phyloP scores from a whole-genome alignment of 1,140 invertebrate genomes.

The Rhagoletis zephyria region DNA sequence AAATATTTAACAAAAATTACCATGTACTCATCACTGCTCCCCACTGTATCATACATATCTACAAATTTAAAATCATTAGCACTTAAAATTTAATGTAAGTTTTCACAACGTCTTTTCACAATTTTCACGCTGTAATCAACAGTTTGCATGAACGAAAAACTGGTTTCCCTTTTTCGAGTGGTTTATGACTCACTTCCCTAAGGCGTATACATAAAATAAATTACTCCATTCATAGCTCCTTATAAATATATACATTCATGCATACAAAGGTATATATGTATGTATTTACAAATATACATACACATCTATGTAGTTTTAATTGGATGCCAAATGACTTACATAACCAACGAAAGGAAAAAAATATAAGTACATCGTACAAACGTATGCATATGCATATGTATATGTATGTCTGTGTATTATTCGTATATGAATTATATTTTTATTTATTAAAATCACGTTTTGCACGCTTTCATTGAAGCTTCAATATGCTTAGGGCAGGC shows the following conservation, averaged over 20 bases:
- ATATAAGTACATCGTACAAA: background rate
- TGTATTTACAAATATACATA: background rate
- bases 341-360: background rate
- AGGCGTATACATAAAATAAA: no score
- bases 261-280: background rate
- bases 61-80: no score
- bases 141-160: background rate
- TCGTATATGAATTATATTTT: background rate
- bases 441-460: conserved; percentile 11
- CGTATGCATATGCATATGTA: background rate
- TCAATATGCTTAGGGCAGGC: background rate
- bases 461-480: conserved; percentile 21
- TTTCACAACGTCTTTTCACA: background rate
- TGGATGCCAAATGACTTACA: background rate
- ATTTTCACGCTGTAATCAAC: conserved; percentile 25
- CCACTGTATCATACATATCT: no score
- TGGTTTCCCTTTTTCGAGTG: conserved; percentile 12
- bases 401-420: background rate
- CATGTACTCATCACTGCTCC: no score
- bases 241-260: no score
- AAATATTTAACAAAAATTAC: no score
- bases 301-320: background rate
- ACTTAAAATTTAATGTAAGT: background rate
- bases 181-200: background rate
- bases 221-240: no score